These are phyloP conservation scores for Onychomys leucogaster DNA, from an alignment of 2,797 vertebrate genomes.

Conservation along the genomic window DNA sequence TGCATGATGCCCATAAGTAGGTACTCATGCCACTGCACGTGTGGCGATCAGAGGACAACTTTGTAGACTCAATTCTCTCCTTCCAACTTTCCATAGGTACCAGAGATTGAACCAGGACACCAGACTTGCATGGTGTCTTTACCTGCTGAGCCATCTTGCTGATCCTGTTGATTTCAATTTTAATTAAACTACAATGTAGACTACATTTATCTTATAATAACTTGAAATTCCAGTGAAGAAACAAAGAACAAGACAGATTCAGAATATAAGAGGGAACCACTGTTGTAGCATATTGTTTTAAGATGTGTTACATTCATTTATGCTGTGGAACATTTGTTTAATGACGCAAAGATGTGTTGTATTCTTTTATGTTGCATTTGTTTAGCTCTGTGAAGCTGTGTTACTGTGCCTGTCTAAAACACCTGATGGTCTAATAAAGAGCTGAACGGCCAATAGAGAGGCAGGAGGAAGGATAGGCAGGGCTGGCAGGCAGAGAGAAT, in stretches of 20 bases:
- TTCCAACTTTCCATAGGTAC: neutral
- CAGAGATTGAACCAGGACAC: neutral
- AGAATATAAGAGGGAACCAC: neutral
- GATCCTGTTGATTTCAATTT: neutral
- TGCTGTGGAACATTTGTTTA: too few relatives aligned
- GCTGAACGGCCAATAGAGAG: too few relatives aligned
- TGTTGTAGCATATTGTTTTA: too few relatives aligned
- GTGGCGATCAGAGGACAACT: neutral
- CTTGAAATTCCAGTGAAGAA: slow-evolving; percentile 16
- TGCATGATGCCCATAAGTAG: neutral
- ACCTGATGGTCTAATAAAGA: too few relatives aligned
- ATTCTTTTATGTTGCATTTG: too few relatives aligned
- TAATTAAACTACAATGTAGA: neutral
- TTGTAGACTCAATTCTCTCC: neutral
- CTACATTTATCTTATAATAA: slow-evolving; percentile 8
- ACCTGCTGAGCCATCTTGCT: neutral
- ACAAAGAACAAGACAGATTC: neutral
- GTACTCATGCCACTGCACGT: neutral
- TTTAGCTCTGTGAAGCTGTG: too few relatives aligned
- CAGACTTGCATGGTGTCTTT: neutral
- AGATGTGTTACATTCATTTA: too few relatives aligned
- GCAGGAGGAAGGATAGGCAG: too few relatives aligned
- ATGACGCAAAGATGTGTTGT: too few relatives aligned
- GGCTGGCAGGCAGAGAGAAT: too few relatives aligned
- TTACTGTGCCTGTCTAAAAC: too few relatives aligned